Evolutionary conservation across 2,888 invertebrate species (phyloP), one percentile per base, ranked within the genome.

Genomic region (Neocrepidodera transversa): DNA sequence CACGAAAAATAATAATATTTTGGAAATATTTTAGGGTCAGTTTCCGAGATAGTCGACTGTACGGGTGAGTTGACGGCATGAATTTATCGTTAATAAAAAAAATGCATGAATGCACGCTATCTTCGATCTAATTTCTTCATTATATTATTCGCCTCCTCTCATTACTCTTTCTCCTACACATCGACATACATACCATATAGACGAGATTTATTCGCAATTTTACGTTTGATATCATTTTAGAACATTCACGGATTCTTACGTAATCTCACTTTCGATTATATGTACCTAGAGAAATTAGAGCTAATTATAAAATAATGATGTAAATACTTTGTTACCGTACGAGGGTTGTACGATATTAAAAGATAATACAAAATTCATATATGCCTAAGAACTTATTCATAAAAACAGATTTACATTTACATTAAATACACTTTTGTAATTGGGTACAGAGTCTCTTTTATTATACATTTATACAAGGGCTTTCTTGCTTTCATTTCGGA

Each of bases 41-140:
- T 85, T 89, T 92, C 83, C 91, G 90, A 82, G 93, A 93, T 84
- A 92, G 91, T 86, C 90, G 92, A 81, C 86, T 93, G 81, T 93
- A 93, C 83, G 93, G 93, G 88, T 86, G 80, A 86, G 86, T 85
- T 67, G 58, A 62, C 56, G 36, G 56, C 54, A 62, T 66, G 62
- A 48, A 16, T 56, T 58, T 62, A 23, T 42, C 38, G n/a, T n/a
- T n/a, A 36, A 11, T 1, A 13, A 38, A 28, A 36, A 14, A 50
- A 45, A 58, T 57, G 61, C 64, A 58, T 65, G 64, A 58, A 32
- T n/a, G 68, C 68, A 69, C 52, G 68, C 23, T 58, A 50, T 55
- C 49, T 63, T 58, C 20, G 56, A 62, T 69, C 70, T 68, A 67
- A 69, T 67, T 63, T 67, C 69, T 72, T 69, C 67, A 71, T 59